phyloP scores from a whole-genome alignment of 2,113 vertebrate genomes.

The Macquaria ambigua region DNA sequence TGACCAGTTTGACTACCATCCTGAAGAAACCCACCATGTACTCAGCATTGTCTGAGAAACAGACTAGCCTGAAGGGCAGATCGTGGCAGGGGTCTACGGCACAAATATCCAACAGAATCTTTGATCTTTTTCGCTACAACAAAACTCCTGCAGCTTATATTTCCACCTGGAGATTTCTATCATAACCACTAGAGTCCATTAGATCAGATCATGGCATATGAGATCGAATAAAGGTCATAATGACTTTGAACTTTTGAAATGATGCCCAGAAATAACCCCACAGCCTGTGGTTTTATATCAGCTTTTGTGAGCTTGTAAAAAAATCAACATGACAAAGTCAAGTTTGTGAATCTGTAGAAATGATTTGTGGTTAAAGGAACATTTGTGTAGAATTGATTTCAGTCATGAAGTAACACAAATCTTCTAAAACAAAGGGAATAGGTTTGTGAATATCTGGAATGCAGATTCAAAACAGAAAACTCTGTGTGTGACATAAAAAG shows the following conservation, averaged over 20 bases:
- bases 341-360: neutral
- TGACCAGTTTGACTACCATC: constrained; percentile 1
- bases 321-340: neutral
- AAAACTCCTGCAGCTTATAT: constrained; percentile 16
- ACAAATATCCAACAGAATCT: constrained; percentile 23
- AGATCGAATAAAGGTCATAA: constrained; percentile 14
- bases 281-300: neutral
- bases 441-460: neutral
- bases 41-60: constrained; percentile 4
- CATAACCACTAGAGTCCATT: neutral
- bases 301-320: neutral
- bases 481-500: neutral
- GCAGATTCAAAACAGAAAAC: neutral
- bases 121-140: constrained; percentile 19
- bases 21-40: neutral
- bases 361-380: neutral
- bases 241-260: neutral
- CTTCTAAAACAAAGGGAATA: neutral
- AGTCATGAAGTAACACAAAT: neutral
- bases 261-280: neutral
- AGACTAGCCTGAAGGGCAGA: constrained; percentile 18
- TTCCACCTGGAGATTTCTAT: constrained; percentile 13
- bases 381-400: neutral
- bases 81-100: neutral
- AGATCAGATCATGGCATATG: neutral